Evolutionary conservation across 23 tunicate species (phyloP), one percentile per base, ranked within the genome.

Genomic region (Styela plicata): DNA sequence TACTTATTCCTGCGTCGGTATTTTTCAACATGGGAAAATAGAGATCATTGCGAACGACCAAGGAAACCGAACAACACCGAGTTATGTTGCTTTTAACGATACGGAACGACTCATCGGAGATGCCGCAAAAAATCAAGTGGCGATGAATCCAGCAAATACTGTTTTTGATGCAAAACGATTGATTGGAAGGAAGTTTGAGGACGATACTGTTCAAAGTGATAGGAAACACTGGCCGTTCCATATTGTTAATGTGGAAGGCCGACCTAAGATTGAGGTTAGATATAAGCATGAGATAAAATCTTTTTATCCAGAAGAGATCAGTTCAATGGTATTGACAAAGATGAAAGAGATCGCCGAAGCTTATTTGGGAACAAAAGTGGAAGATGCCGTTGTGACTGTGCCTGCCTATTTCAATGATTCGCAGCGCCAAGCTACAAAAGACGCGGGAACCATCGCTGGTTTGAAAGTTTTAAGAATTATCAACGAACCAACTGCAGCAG

Each of bases 121-220:
- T 80, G 93, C 99, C 2, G 99, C 99, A n/a, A 96, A 96, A 76
- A 96, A 96, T 64, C 96, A 96, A 70, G 91, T 96, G 21, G 91
- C 99, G 34, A 85, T 83, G 90, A 95, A 95, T 76, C 99, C 99
- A 64, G 61, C 69, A 34, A 96, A 96, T 82, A 96, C 97, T 32
- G 92, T 96, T 21, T 96, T 96, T 74, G 96, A 88, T 92, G 73
- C 94, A 20, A 94, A 94, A 52, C 90, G 98, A 23, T 80, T 94
- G 74, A 85, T 94, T 52, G 98, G 98, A 21, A 83, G 98, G 3
- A 78, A 78, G 37, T 85, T 44, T 36, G 63, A 75, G 61, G 98
- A 94, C 62, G 37, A 80, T 18, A 61, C 87, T 61, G 90, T 94
- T 1, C 87, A 65, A 57, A 79, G 80, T 34, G 94, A 88, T 68